Evolutionary conservation across 1,140 invertebrate species (phyloP).

Genomic region (Heliconius melpomene): DNA sequence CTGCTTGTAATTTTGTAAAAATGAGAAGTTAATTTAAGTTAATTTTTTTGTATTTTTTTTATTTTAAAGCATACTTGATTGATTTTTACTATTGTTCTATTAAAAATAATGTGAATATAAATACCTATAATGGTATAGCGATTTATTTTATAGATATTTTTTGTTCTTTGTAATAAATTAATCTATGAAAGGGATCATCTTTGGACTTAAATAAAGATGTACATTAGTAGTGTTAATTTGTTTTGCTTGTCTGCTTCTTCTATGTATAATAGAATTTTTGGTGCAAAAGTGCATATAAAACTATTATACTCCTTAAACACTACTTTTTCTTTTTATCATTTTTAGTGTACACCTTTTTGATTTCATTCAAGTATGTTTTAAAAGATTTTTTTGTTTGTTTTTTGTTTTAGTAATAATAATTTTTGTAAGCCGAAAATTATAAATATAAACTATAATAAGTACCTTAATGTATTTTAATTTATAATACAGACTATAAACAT

Average conservation of each 20-base stretch:
- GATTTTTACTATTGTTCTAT: not conserved
- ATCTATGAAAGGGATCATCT: too few relatives aligned
- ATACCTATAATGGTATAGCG: too few relatives aligned
- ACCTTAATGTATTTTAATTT: not conserved
- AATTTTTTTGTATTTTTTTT: not conserved
- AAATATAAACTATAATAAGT: not conserved
- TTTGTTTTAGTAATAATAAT: not conserved
- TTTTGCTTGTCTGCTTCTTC: too few relatives aligned
- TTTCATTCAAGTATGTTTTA: not conserved
- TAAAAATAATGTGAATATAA: too few relatives aligned
- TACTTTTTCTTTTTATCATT: too few relatives aligned
- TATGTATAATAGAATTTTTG: too few relatives aligned
- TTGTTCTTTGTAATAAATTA: too few relatives aligned
- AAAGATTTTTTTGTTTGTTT: not conserved
- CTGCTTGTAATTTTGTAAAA: not conserved
- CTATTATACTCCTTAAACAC: too few relatives aligned
- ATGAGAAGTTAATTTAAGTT: not conserved
- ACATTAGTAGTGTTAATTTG: too few relatives aligned
- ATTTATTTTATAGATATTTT: too few relatives aligned
- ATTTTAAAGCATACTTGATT: constrained; percentile 11
- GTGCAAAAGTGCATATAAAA: too few relatives aligned
- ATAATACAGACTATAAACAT: not conserved
- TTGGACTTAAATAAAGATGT: too few relatives aligned
- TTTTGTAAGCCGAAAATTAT: not conserved
- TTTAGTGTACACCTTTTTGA: not conserved